phyloP scores from a whole-genome alignment of 1,140 invertebrate genomes.

The Augochlora pura region DNA sequence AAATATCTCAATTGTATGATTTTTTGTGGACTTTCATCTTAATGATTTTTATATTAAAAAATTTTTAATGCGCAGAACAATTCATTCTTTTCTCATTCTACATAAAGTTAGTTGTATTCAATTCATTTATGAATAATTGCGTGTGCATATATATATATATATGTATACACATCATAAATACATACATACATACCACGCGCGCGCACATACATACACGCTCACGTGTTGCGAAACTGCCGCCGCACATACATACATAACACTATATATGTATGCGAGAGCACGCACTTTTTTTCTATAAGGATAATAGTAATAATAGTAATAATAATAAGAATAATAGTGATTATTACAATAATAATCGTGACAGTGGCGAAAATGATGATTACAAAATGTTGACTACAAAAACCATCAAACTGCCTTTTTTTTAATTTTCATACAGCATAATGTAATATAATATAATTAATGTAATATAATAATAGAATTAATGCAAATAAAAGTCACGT shows the following conservation, averaged over 20 bases:
- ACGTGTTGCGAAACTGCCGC: conserved; percentile 37
- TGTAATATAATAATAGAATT: conserved; percentile 66
- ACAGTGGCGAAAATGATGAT: conserved; percentile 66
- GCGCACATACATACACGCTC: conserved; percentile 60
- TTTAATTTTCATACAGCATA: conserved; percentile 45
- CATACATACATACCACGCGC: conserved; percentile 64
- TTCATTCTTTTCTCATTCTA: conserved; percentile 71
- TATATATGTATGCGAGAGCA: conserved; percentile 62
- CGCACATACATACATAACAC: conserved; percentile 63
- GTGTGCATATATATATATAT: conserved; percentile 66
- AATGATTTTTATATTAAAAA: conserved; percentile 76
- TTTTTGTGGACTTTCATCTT: conserved; percentile 74
- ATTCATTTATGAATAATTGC: conserved; percentile 75
- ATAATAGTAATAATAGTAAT: conserved; percentile 67
- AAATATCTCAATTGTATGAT: conserved; percentile 79
- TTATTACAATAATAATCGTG: conserved; percentile 64
- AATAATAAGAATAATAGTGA: conserved; percentile 58
- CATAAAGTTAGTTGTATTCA: conserved; percentile 75
- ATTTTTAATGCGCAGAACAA: conserved; percentile 76
- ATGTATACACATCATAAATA: conserved; percentile 65
- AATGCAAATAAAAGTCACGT: conserved; percentile 72
- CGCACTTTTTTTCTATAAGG: conserved; percentile 42
- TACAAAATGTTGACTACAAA: conserved; percentile 73
- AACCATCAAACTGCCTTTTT: conserved; percentile 70
- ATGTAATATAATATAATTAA: conserved; percentile 66